phyloP scores from a whole-genome alignment of 2,888 invertebrate genomes.

The Volucella bombylans region DNA sequence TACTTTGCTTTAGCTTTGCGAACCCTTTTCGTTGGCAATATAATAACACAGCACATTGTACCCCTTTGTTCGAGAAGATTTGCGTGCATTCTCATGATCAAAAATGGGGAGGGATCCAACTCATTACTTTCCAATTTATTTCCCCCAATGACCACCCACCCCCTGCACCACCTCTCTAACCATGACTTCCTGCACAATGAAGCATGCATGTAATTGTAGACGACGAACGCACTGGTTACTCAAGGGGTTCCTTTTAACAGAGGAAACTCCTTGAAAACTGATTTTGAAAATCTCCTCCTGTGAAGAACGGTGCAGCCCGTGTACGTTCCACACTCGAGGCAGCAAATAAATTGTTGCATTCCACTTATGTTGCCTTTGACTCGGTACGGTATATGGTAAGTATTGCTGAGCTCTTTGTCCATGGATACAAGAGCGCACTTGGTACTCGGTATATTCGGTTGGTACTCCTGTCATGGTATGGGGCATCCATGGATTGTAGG shows the following conservation, averaged over 20 bases:
- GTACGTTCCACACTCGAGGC: constrained; percentile 33
- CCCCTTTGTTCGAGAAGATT: constrained; percentile 49
- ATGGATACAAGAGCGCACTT: background rate
- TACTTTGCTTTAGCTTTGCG: background rate
- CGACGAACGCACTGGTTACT: constrained; percentile 24
- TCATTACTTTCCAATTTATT: constrained; percentile 54
- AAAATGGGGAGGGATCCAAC: constrained; percentile 54
- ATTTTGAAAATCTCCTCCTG: constrained; percentile 49
- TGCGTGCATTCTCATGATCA: constrained; percentile 44
- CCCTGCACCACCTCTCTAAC: no score
- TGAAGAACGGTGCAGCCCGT: background rate
- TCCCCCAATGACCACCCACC: background rate
- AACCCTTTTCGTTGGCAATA: background rate
- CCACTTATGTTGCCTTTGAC: constrained; percentile 38
- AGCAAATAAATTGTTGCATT: constrained; percentile 68
- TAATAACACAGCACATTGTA: constrained; percentile 30
- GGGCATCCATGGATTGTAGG: background rate
- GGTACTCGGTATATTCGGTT: no score
- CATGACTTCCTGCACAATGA: constrained; percentile 30
- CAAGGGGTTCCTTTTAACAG: constrained; percentile 15
- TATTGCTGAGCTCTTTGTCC: background rate
- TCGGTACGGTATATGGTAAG: background rate
- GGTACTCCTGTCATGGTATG: constrained; percentile 10
- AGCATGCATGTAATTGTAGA: constrained; percentile 40
- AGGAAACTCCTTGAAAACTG: constrained; percentile 57